phyloP scores from a whole-genome alignment of 1,140 invertebrate genomes.

The Bombus affinis region DNA sequence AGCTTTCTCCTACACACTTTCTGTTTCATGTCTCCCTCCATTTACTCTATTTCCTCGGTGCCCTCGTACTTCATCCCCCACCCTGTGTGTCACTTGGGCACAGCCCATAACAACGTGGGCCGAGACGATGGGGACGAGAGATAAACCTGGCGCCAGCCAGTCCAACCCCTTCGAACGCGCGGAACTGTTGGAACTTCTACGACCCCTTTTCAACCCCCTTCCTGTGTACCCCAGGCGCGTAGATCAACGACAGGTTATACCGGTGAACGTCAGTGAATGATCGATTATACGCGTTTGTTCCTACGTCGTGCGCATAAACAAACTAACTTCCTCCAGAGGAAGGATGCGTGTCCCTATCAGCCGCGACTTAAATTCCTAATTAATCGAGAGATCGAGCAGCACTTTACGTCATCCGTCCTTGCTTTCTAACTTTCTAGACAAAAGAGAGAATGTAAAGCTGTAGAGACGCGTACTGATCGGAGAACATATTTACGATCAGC shows the following conservation, averaged over 20 bases:
- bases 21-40: not conserved
- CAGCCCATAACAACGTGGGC: conserved; percentile 66
- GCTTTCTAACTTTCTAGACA: not conserved
- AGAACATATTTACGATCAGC: too few relatives aligned
- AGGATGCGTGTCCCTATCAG: not conserved
- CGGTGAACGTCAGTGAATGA: not conserved
- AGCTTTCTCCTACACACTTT: not conserved
- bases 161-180: conserved; percentile 62
- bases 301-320: not conserved
- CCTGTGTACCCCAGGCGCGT: not conserved
- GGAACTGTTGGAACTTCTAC: conserved; percentile 38
- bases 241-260: conserved; percentile 33
- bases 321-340: not conserved
- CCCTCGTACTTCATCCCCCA: conserved; percentile 12
- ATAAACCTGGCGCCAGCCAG: conserved; percentile 75
- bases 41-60: not conserved
- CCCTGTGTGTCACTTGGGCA: not conserved
- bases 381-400: not conserved
- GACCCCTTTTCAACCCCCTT: conserved; percentile 7
- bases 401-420: not conserved
- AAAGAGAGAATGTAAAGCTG: not conserved
- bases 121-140: conserved; percentile 72
- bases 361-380: conserved; percentile 18
- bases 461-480: not conserved
- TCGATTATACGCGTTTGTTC: not conserved